These are phyloP conservation scores for Yoshiicerus persimilis DNA, from an alignment of 1,140 invertebrate genomes.

Conservation along the genomic window DNA sequence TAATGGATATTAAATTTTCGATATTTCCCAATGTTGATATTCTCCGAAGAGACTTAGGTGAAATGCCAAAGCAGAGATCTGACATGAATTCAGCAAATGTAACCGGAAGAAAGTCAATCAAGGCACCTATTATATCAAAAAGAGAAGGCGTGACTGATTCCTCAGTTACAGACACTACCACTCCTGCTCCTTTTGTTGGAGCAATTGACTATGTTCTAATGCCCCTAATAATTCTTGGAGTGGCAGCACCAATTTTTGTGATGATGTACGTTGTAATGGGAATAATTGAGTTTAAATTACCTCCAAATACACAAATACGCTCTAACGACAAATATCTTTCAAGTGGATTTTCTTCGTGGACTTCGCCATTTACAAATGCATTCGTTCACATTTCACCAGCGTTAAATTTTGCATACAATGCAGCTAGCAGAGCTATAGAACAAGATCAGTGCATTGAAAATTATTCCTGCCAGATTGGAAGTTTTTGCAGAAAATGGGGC, in stretches of 20 bases:
- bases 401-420: neutral
- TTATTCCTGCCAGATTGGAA: neutral
- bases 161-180: neutral
- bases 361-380: neutral
- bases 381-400: neutral
- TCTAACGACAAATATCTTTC: neutral
- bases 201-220: constrained; percentile 3
- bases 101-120: neutral
- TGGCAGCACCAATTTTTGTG: neutral
- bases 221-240: neutral
- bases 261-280: constrained; percentile 1
- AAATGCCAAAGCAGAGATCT: neutral
- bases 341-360: neutral
- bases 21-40: too few species aligned
- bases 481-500: neutral
- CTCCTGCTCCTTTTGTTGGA: neutral
- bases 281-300: neutral
- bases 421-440: neutral
- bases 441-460: neutral
- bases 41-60: too few species aligned
- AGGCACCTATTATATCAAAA: neutral
- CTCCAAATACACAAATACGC: neutral
- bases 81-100: neutral
- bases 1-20: too few species aligned
- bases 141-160: neutral